Evolutionary conservation across 2,797 vertebrate species (phyloP).

Genomic region (Poecilia gillii): DNA sequence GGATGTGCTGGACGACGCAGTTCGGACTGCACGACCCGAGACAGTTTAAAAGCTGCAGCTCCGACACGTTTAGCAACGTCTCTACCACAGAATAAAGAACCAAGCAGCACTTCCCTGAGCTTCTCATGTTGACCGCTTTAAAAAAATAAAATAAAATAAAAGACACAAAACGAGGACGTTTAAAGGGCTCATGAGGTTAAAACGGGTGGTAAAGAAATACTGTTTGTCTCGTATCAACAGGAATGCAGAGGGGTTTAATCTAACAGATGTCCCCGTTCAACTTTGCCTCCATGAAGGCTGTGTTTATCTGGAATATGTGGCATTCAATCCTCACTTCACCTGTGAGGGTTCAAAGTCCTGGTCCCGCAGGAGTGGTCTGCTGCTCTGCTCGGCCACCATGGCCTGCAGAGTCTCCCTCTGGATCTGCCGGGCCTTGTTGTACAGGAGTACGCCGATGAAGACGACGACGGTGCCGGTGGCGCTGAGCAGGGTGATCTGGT

Average conservation of each 20-base stretch:
- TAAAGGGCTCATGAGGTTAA: neutral
- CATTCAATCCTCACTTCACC: slow-evolving; percentile 26
- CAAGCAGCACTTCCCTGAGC: slow-evolving; percentile 53
- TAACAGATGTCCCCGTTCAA: slow-evolving; percentile 15
- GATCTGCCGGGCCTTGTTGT: slow-evolving; percentile 91
- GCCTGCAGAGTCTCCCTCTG: slow-evolving; percentile 84
- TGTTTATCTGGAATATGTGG: slow-evolving; percentile 13
- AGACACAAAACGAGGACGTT: slow-evolving; percentile 11
- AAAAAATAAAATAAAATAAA: neutral
- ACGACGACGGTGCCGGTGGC: slow-evolving; percentile 89
- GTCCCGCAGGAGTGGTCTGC: slow-evolving; percentile 54
- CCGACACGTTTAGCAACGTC: slow-evolving; percentile 33
- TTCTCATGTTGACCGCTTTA: slow-evolving; percentile 16
- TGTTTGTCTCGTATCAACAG: slow-evolving; percentile 30
- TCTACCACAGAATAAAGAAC: slow-evolving; percentile 48
- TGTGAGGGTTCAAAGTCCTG: slow-evolving; percentile 42
- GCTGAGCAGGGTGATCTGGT: slow-evolving; percentile 89
- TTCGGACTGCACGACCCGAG: slow-evolving; percentile 11
- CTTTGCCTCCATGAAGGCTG: neutral
- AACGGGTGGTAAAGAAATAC: slow-evolving; percentile 15
- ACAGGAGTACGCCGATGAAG: slow-evolving; percentile 89
- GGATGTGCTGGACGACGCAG: slow-evolving; percentile 21
- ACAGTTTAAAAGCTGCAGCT: slow-evolving; percentile 10
- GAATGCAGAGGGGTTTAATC: slow-evolving; percentile 14
- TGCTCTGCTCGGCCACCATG: slow-evolving; percentile 69